Base-by-base conservation (phyloP, 2,888 invertebrate species). In the Craniophora ligustri region DNA sequence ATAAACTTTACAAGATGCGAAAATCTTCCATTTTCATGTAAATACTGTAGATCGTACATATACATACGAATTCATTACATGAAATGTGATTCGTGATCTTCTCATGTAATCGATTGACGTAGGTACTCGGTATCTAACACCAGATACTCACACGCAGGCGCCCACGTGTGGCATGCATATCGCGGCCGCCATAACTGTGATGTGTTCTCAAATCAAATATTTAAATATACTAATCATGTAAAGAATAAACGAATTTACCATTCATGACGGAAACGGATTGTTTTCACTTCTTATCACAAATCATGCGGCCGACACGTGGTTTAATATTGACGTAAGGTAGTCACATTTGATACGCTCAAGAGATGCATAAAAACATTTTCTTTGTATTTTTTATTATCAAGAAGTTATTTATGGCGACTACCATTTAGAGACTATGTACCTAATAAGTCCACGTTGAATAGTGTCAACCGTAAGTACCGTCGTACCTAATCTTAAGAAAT, bases 251-350 rank as follows among this genome's bases (percentile, higher is more conserved):
- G 36, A 60, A 48, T 56, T 45, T 23, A 48, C 30, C 8, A 45
- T 46, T 50, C 18, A 60, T 45, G 50, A 60, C 51, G 45, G 51
- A 66, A 73, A 49, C 61, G 39, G 31, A 67, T 57, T 67, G 56
- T 56, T 67, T 60, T 49, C 64, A 46, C 61, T 61, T 55, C 68
- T 58, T 64, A 66, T 82, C 82, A 58, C 48, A 39, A 56, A 67
- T 51, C 78, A 80, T 71, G 76, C 53, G 41, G 36, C 42, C 30
- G 31, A 65, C 75, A 68, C 76, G 74, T 82, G 82, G 34, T 64
- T 34, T 61, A 65, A 68, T 75, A 67, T 77, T 75, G 70, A 67
- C 62, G 49, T 71, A 26, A 26, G 26, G 2, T 66, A 68, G 45
- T 50, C 46, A 53, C 57, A 53, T 67, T 65, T 70, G 71, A 77